phyloP scores from a whole-genome alignment of 2,888 invertebrate genomes.

The Hyppa rectilinea region DNA sequence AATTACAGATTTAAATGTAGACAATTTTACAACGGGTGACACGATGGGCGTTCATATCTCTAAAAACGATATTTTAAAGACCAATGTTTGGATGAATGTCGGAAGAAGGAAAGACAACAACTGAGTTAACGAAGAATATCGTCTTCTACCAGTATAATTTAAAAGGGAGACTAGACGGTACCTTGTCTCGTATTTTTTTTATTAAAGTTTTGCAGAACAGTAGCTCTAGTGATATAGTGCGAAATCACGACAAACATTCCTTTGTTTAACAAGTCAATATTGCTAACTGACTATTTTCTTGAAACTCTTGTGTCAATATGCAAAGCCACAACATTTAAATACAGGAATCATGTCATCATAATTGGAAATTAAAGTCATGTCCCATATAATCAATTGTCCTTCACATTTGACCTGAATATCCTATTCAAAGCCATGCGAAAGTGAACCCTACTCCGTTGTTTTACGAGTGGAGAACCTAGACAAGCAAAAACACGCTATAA shows the following conservation, averaged over 20 bases:
- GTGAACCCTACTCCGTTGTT: slow-evolving; percentile 34
- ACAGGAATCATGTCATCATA: slow-evolving; percentile 55
- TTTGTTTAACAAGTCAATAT: neutral
- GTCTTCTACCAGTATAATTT: neutral
- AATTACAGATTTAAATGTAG: no score
- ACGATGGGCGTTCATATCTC: no score
- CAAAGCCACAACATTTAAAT: slow-evolving; percentile 36
- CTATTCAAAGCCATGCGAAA: slow-evolving; percentile 16
- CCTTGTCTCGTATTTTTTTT: neutral
- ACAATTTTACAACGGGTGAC: no score
- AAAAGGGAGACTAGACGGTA: neutral
- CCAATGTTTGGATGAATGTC: no score
- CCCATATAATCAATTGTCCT: slow-evolving; percentile 62
- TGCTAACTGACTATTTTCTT: neutral
- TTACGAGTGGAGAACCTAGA: slow-evolving; percentile 22
- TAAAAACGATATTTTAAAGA: no score
- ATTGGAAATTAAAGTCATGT: slow-evolving; percentile 61
- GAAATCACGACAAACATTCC: neutral
- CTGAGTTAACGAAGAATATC: neutral
- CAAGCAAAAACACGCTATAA: slow-evolving; percentile 46
- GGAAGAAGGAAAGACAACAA: no score
- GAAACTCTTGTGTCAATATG: slow-evolving; percentile 22
- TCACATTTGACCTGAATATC: slow-evolving; percentile 65
- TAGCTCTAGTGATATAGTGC: neutral
- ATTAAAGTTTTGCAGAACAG: neutral